Conservation (phyloP, 2,113 vertebrate species). For the Psammodynastes pulverulentus region DNA sequence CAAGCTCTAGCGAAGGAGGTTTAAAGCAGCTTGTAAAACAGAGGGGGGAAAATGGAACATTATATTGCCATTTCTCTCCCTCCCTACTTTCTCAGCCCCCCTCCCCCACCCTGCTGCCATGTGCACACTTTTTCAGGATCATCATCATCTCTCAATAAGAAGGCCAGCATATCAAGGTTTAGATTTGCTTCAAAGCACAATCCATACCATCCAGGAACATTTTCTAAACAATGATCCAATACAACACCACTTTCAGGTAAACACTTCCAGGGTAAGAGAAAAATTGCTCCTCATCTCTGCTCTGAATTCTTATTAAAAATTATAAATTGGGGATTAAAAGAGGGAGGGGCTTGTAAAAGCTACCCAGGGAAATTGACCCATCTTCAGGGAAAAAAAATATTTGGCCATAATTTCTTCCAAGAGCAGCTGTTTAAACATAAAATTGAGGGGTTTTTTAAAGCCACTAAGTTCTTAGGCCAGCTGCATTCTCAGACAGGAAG, state of each 20-base stretch:
- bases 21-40: not conserved
- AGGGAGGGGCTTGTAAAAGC: not conserved
- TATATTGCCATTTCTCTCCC: not conserved
- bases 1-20: not conserved
- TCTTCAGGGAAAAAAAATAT: conserved; percentile 38
- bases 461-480: not conserved
- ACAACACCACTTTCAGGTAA: not conserved
- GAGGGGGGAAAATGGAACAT: accelerated
- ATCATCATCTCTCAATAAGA: not conserved
- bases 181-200: not conserved
- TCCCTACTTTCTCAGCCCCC: not conserved
- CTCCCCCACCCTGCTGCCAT: not conserved
- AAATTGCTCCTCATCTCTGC: not conserved
- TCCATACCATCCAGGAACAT: not conserved
- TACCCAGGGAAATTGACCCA: conserved; percentile 27
- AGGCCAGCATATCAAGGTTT: not conserved
- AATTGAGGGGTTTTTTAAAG: not conserved
- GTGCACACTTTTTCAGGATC: not conserved
- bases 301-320: not conserved
- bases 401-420: conserved; percentile 52
- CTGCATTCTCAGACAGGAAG: not conserved
- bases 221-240: not conserved
- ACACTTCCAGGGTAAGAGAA: not conserved
- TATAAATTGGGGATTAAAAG: not conserved
- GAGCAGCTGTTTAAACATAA: conserved; percentile 58